A percentile compares a stretch with the other conserved stretches of the same genome.
Conservation (phyloP, 2,888 invertebrate genomes). For the Incurvaria masculella region DNA sequence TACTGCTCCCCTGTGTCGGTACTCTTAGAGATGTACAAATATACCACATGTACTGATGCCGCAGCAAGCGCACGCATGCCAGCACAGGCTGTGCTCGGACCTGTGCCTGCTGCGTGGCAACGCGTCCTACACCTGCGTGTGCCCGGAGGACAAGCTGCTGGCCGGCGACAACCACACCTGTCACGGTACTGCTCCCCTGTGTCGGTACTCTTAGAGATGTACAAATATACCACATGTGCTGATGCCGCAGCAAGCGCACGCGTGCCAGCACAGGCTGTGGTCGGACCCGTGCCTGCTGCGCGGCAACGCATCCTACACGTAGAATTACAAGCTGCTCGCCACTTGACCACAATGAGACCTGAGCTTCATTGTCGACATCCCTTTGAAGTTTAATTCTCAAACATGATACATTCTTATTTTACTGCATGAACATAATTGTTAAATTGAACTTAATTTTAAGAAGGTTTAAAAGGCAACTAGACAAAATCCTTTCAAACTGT, state of each 20-base stretch:
- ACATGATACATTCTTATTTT: too few species aligned
- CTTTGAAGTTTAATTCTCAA: too few species aligned
- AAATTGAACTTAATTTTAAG: too few species aligned
- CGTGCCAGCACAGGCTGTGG: constrained; percentile 63
- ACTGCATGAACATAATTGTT: too few species aligned
- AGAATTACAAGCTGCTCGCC: constrained; percentile 66
- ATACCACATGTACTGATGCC: constrained; percentile 68
- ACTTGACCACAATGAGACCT: constrained; percentile 54
- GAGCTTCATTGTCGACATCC: too few species aligned
- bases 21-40: constrained; percentile 63
- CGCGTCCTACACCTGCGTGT: constrained; percentile 63
- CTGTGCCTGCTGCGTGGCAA: constrained; percentile 69
- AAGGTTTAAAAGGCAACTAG: too few species aligned
- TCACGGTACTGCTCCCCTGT: constrained; percentile 55
- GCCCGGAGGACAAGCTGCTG: constrained; percentile 69
- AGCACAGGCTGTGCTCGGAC: constrained; percentile 63
- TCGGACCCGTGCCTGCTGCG: constrained; percentile 75
- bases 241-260: constrained; percentile 53
- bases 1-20: too few species aligned
- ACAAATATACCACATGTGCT: constrained; percentile 72
- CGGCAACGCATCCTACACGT: constrained; percentile 53
- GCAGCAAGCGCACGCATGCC: constrained; percentile 60
- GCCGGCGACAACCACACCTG: constrained; percentile 55
- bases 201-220: constrained; percentile 55
- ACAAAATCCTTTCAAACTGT: too few species aligned